Evolutionary conservation across 2,113 vertebrate genomes (phyloP).

Genomic region (Campylomormyrus numenius): DNA sequence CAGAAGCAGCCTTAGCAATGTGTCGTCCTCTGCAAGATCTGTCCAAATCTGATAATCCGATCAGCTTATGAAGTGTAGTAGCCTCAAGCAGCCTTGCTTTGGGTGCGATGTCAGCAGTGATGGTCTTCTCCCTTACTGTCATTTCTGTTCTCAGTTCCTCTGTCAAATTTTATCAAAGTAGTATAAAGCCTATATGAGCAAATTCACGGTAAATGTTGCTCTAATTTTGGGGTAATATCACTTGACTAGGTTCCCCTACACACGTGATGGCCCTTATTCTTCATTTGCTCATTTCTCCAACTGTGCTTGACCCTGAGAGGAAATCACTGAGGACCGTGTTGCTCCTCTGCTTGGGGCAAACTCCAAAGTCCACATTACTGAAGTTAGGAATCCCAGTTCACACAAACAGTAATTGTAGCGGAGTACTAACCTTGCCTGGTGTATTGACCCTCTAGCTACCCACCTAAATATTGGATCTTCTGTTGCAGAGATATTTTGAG

Average conservation of each 20-base stretch:
- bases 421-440: not conserved
- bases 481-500: not conserved
- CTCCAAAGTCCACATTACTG: not conserved
- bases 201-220: not conserved
- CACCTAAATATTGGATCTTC: not conserved
- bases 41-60: not conserved
- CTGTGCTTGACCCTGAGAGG: not conserved
- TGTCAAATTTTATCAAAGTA: not conserved
- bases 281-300: not conserved
- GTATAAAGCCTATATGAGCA: not conserved
- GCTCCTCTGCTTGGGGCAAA: not conserved
- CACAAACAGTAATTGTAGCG: not conserved
- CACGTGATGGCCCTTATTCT: not conserved
- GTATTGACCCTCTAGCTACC: not conserved
- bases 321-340: not conserved
- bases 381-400: not conserved
- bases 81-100: not conserved
- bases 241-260: not conserved
- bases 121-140: not conserved
- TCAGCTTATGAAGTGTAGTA: not conserved
- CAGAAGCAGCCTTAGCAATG: not conserved
- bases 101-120: not conserved
- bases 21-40: not conserved
- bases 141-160: not conserved
- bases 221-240: not conserved